Evolutionary conservation across 2,113 vertebrate genomes (phyloP).

Genomic region (Plecturocebus donacophilus): DNA sequence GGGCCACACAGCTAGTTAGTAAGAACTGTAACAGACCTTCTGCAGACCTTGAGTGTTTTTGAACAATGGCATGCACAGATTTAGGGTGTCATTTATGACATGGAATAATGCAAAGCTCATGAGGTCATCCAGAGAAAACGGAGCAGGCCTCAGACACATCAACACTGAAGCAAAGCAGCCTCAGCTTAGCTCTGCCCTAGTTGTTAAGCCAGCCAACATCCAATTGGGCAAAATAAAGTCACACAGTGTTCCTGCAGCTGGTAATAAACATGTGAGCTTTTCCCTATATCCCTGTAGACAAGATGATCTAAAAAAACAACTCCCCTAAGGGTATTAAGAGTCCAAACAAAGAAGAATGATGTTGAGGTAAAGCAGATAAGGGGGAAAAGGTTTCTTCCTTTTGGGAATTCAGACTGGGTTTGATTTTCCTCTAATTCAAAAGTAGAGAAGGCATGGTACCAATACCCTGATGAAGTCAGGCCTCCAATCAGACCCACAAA

Average conservation of each 20-base stretch:
- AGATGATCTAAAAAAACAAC: slow-evolving; percentile 3
- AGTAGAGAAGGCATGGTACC: not conserved
- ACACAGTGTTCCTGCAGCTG: not conserved
- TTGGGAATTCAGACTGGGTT: not conserved
- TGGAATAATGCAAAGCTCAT: not conserved
- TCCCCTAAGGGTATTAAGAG: slow-evolving; percentile 22
- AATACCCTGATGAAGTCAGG: not conserved
- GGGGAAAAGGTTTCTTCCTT: not conserved
- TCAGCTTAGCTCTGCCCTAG: not conserved
- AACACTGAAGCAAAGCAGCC: not conserved
- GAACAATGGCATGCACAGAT: not conserved
- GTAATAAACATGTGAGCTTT: not conserved
- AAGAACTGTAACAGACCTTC: not conserved
- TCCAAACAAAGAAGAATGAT: slow-evolving; percentile 1
- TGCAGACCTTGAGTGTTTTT: not conserved
- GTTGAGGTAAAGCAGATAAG: not conserved
- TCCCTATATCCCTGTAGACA: not conserved
- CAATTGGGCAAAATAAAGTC: slow-evolving; percentile 8
- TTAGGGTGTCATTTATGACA: not conserved
- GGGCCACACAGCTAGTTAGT: not conserved
- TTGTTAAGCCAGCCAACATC: slow-evolving; percentile 26
- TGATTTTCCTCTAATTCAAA: not conserved
- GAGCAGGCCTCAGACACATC: not conserved
- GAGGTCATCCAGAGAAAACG: not conserved
- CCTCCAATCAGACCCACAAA: too few species aligned